phyloP scores from a whole-genome alignment of 2,113 vertebrate genomes.

The Carassius carassius region DNA sequence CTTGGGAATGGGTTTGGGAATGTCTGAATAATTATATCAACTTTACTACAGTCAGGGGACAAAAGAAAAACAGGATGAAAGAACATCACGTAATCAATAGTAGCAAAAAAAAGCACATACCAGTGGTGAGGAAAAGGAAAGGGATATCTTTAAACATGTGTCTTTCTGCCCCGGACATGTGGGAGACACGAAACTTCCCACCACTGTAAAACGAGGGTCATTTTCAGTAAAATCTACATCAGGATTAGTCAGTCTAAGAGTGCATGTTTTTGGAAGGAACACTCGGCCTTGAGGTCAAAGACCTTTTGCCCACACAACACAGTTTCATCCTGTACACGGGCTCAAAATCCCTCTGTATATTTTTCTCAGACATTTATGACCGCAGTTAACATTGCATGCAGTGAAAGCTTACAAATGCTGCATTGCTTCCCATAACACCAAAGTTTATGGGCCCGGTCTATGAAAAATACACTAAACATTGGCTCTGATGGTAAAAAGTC shows the following conservation, averaged over 20 bases:
- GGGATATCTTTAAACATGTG: conserved; percentile 26
- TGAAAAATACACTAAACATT: conserved; percentile 44
- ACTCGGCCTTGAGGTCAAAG: conserved; percentile 40
- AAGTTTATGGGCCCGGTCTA: conserved; percentile 37
- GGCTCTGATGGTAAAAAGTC: conserved; percentile 45
- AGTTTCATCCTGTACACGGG: conserved; percentile 35
- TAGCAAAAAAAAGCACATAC: conserved; percentile 4
- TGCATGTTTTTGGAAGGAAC: conserved; percentile 37
- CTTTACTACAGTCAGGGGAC: neutral
- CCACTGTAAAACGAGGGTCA: conserved; percentile 39
- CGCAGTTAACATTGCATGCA: conserved; percentile 38
- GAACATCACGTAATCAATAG: conserved; percentile 12
- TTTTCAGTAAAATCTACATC: conserved; percentile 37
- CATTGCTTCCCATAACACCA: conserved; percentile 48
- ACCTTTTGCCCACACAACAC: conserved; percentile 37
- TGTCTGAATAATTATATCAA: neutral
- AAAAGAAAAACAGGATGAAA: conserved; percentile 10
- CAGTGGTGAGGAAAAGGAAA: conserved; percentile 26
- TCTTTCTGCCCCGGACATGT: conserved; percentile 10
- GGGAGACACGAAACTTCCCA: conserved; percentile 32
- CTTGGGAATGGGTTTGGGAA: neutral
- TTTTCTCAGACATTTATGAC: conserved; percentile 41
- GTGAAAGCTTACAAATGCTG: conserved; percentile 29
- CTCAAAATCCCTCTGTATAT: conserved; percentile 37
- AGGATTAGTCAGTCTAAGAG: conserved; percentile 42